Evolutionary conservation across 37 sponge, comb jelly and placozoan genomes (phyloP).

Genomic region (Petrosia ficiformis): DNA sequence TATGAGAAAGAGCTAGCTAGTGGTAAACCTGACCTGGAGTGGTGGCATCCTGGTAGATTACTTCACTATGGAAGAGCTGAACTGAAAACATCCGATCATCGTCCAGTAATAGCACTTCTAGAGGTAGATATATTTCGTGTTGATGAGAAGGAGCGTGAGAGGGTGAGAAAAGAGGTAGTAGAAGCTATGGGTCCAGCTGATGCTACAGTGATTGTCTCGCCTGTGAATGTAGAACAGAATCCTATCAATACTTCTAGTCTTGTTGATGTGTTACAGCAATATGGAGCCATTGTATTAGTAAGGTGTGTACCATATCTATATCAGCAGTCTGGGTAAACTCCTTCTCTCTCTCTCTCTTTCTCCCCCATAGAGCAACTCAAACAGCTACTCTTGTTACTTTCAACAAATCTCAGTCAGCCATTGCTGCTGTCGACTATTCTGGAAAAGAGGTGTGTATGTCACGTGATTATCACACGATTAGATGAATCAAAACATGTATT

Average conservation of each 20-base stretch:
- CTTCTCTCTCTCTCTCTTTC: not conserved
- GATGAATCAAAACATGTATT: not conserved
- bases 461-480: not conserved
- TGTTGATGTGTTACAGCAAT: constrained; percentile 27
- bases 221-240: constrained; percentile 16
- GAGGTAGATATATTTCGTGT: constrained; percentile 81
- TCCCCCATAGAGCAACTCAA: constrained; percentile 32
- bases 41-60: constrained; percentile 83
- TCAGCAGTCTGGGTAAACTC: not conserved
- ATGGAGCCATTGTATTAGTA: constrained; percentile 70
- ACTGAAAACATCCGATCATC: constrained; percentile 98
- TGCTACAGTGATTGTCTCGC: constrained; percentile 54
- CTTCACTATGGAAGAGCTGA: constrained; percentile 93
- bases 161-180: constrained; percentile 40
- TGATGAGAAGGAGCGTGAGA: constrained; percentile 18
- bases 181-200: constrained; percentile 64
- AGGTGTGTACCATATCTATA: constrained; percentile 31
- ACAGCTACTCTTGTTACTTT: constrained; percentile 50
- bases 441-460: constrained; percentile 47
- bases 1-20: constrained; percentile 32
- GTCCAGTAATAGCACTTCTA: constrained; percentile 89
- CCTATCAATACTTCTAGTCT: constrained; percentile 23
- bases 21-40: constrained; percentile 28
- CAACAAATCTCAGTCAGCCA: constrained; percentile 47
- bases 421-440: constrained; percentile 47